These are phyloP conservation scores for Pachyrhynchus sulphureomaculatus DNA, from an alignment of 1,140 invertebrate species.

Conservation along the genomic window DNA sequence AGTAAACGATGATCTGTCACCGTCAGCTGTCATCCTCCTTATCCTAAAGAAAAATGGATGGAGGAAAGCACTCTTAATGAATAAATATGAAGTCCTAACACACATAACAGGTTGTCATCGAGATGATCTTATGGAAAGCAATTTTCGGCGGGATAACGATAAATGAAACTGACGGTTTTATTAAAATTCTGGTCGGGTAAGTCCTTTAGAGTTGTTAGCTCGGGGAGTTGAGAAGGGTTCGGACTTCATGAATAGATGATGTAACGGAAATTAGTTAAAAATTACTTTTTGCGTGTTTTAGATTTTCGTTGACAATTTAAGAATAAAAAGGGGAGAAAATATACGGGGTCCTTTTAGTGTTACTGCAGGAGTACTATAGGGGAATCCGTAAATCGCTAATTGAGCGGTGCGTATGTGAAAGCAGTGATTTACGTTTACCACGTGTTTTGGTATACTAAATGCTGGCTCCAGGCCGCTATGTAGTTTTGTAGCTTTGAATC, in stretches of 20 bases:
- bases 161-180: constrained; percentile 18
- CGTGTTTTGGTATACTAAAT: no score
- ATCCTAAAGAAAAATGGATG: neutral
- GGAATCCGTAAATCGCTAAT: no score
- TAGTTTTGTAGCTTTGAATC: no score
- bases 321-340: no score
- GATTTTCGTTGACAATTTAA: no score
- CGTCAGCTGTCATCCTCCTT: neutral
- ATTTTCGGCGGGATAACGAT: constrained; percentile 11
- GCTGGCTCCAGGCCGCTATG: no score
- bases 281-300: constrained; percentile 3
- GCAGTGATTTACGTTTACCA: no score
- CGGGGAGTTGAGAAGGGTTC: constrained; percentile 2
- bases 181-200: constrained; percentile 15
- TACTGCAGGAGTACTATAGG: no score
- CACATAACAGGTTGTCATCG: constrained; percentile 17
- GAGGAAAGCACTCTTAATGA: constrained; percentile 5
- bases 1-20: neutral
- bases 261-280: constrained; percentile 12
- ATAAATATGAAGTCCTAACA: constrained; percentile 13
- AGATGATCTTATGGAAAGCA: constrained; percentile 8
- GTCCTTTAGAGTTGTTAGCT: neutral
- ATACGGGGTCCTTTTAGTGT: no score
- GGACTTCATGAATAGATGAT: constrained; percentile 2
- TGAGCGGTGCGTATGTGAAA: no score